Percentiles rank a stretch among this genome's conserved stretches.
Evolutionary conservation across 1,140 invertebrate genomes (phyloP).

Genomic region (Zaprionus davidi): DNA sequence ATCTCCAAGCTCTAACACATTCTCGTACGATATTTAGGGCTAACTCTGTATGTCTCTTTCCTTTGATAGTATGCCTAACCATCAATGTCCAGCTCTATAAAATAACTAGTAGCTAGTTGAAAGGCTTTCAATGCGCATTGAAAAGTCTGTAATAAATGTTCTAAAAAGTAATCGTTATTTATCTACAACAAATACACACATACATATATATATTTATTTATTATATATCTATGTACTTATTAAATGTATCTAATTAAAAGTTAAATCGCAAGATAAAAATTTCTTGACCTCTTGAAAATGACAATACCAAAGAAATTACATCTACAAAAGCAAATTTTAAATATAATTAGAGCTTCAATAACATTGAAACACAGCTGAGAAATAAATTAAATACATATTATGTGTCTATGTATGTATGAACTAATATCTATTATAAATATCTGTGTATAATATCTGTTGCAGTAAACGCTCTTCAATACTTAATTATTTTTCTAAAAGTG

Average conservation of each 20-base stretch:
- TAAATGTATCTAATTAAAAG: slow-evolving; percentile 37
- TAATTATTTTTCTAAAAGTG: slow-evolving; percentile 35
- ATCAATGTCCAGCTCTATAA: background rate
- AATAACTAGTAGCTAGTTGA: slow-evolving; percentile 49
- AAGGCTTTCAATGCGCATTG: slow-evolving; percentile 45
- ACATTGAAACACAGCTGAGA: slow-evolving; percentile 55
- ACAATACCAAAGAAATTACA: slow-evolving; percentile 63
- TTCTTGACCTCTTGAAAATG: slow-evolving; percentile 69
- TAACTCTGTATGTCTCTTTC: background rate
- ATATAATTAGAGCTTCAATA: slow-evolving; percentile 37
- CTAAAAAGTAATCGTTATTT: slow-evolving; percentile 15
- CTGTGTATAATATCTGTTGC: slow-evolving; percentile 48
- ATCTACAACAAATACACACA: background rate
- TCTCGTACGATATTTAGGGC: background rate
- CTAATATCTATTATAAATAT: slow-evolving; percentile 43
- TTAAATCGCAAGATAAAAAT: slow-evolving; percentile 55
- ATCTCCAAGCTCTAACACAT: background rate
- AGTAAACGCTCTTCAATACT: slow-evolving; percentile 32
- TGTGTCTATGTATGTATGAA: slow-evolving; percentile 25
- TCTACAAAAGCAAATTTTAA: slow-evolving; percentile 20
- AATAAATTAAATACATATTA: slow-evolving; percentile 21
- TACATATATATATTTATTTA: slow-evolving; percentile 1
- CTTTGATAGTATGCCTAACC: background rate
- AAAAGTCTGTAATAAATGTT: slow-evolving; percentile 45
- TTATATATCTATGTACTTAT: slow-evolving; percentile 1